A percentile compares a stretch with the other conserved stretches of the same genome.
Evolutionary conservation across 2,888 invertebrate species (phyloP).

Genomic region (Prenolepis imparis): DNA sequence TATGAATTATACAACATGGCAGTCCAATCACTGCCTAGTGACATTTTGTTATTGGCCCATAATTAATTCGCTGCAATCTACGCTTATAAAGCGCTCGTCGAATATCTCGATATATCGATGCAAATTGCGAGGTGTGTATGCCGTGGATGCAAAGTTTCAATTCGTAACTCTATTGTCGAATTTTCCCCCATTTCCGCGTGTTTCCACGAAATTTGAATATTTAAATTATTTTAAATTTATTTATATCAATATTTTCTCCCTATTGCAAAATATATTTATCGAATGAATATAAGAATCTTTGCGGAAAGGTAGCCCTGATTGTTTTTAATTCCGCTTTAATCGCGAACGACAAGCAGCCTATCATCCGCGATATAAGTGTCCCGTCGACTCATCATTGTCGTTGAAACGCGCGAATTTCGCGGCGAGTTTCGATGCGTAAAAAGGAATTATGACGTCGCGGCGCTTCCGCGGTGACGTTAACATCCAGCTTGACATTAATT

Average conservation of each 20-base stretch:
- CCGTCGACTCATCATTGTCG: constrained; percentile 32
- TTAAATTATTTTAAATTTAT: constrained; percentile 10
- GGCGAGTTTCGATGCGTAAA: constrained; percentile 5
- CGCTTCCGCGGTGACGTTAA: constrained; percentile 53
- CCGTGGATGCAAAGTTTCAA: background rate
- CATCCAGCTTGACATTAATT: constrained; percentile 72
- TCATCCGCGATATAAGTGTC: constrained; percentile 18
- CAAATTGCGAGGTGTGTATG: constrained; percentile 2
- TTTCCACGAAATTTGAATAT: background rate
- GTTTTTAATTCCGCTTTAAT: background rate
- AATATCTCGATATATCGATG: constrained; percentile 25
- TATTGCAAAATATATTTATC: background rate
- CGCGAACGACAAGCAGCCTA: background rate
- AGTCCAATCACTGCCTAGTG: constrained; percentile 53
- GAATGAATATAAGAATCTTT: background rate
- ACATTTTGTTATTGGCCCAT: constrained; percentile 52
- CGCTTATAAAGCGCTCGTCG: constrained; percentile 36
- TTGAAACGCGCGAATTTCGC: background rate
- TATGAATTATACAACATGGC: constrained; percentile 46
- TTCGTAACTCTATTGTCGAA: constrained; percentile 19
- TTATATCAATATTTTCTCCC: background rate
- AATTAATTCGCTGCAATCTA: constrained; percentile 52
- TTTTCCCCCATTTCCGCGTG: background rate
- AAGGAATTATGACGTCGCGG: constrained; percentile 48
- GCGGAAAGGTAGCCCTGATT: background rate